A percentile compares a stretch with the other conserved stretches of the same genome.
phyloP scores from a whole-genome alignment of 1,140 invertebrate genomes.

The Telenomus remus region DNA sequence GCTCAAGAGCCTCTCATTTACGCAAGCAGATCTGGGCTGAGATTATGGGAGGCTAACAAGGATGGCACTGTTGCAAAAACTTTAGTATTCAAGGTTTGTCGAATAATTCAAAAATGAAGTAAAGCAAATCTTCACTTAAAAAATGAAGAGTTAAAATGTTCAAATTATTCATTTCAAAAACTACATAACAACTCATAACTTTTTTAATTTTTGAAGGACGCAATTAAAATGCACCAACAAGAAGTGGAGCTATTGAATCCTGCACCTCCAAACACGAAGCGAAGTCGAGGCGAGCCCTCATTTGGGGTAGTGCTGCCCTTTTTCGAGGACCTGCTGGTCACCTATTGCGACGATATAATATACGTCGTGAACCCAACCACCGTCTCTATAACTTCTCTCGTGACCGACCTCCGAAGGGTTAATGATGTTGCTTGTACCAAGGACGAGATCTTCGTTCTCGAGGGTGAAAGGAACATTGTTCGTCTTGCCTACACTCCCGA shows the following conservation, averaged over 20 bases:
- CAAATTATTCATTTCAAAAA: no score
- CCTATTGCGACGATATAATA: constrained; percentile 82
- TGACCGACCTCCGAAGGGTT: constrained; percentile 74
- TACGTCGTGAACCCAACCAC: constrained; percentile 85
- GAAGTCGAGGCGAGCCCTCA: constrained; percentile 77
- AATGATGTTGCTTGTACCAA: constrained; percentile 79
- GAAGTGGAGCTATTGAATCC: constrained; percentile 83
- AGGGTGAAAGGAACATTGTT: constrained; percentile 81
- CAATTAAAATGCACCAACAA: constrained; percentile 77
- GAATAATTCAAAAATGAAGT: not conserved
- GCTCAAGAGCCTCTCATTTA: constrained; percentile 79
- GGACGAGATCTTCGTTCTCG: constrained; percentile 88
- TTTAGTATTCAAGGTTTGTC: constrained; percentile 84
- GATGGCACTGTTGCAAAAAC: constrained; percentile 88
- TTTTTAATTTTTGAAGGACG: constrained; percentile 72
- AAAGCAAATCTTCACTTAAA: no score
- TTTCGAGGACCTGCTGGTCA: constrained; percentile 82
- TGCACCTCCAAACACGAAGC: constrained; percentile 74
- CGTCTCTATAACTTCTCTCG: constrained; percentile 72
- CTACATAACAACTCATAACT: not conserved
- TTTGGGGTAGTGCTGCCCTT: constrained; percentile 83
- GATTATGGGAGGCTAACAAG: constrained; percentile 87
- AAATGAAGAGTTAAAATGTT: no score
- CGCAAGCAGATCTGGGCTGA: constrained; percentile 84
- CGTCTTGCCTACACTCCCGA: constrained; percentile 79